Percentiles rank a stretch among this genome's conserved stretches.
Evolutionary conservation across 2,113 vertebrate species (phyloP).

Genomic region (Mohoua ochrocephala): DNA sequence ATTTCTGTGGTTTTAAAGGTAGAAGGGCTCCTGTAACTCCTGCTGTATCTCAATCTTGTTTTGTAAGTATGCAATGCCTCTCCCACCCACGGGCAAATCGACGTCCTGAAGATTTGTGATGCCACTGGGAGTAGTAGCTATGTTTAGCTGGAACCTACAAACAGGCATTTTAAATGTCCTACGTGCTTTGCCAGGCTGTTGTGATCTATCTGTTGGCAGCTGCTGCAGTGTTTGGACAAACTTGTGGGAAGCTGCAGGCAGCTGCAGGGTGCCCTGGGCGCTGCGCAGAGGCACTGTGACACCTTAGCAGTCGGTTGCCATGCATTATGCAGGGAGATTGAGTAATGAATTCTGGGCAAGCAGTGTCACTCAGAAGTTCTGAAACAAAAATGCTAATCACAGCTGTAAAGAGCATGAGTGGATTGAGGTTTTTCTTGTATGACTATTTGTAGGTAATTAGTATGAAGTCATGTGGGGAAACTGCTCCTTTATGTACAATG

Average conservation of each 20-base stretch:
- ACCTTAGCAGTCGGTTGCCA: neutral
- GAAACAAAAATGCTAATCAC: constrained; percentile 15
- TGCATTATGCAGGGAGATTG: neutral
- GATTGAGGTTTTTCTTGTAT: constrained; percentile 36
- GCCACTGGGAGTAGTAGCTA: neutral
- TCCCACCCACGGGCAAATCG: neutral
- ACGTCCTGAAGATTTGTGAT: neutral
- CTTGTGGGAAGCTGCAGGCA: neutral
- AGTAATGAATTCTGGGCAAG: constrained; percentile 20
- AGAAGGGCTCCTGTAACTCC: neutral
- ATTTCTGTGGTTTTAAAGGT: neutral
- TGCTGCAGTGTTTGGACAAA: neutral
- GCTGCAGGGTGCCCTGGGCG: neutral
- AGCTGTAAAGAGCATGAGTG: constrained; percentile 12
- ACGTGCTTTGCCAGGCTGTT: neutral
- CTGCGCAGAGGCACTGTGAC: neutral
- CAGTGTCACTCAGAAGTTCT: neutral
- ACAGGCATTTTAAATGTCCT: neutral
- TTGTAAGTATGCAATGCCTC: neutral
- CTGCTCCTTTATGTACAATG: neutral
- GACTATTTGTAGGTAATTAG: constrained; percentile 43
- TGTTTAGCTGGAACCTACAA: neutral
- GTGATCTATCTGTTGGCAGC: neutral
- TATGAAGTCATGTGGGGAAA: constrained; percentile 38
- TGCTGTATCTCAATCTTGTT: neutral